Percentiles rank a stretch among this genome's conserved stretches.
Evolutionary conservation across 2,888 invertebrate genomes (phyloP).

Genomic region (Drosophila cyrtoloma): DNA sequence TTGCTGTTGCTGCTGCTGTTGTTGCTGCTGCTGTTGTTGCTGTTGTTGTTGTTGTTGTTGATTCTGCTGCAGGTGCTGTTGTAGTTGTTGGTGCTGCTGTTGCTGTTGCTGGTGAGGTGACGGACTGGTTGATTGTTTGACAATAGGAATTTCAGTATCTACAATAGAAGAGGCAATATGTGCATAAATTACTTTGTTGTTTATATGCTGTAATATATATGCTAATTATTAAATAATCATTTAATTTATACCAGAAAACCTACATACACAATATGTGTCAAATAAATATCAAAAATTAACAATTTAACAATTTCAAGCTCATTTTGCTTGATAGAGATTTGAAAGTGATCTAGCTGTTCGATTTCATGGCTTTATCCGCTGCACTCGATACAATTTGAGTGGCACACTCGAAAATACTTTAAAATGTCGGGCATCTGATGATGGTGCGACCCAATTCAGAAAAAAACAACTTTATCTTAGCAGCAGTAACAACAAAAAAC

Average conservation of each 20-base stretch:
- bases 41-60: constrained; percentile 68
- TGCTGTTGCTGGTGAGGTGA: constrained; percentile 83
- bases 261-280: neutral
- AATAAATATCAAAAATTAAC: neutral
- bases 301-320: neutral
- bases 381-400: constrained; percentile 27
- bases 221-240: neutral
- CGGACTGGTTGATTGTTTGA: constrained; percentile 85
- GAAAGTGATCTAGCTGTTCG: constrained; percentile 9
- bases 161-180: constrained; percentile 46
- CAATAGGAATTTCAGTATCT: constrained; percentile 86
- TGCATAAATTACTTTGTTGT: constrained; percentile 11
- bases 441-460: constrained; percentile 52
- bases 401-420: constrained; percentile 23
- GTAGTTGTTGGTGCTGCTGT: constrained; percentile 63
- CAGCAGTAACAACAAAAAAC: constrained; percentile 9
- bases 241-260: neutral
- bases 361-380: constrained; percentile 21
- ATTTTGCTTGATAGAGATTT: neutral
- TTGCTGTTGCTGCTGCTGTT: constrained; percentile 64
- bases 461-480: constrained; percentile 46
- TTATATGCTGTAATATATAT: neutral
- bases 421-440: constrained; percentile 41
- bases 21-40: constrained; percentile 65
- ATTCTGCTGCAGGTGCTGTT: constrained; percentile 74